Base-by-base conservation (phyloP, 2,888 invertebrate genomes). In the Nomada fabriciana region DNA sequence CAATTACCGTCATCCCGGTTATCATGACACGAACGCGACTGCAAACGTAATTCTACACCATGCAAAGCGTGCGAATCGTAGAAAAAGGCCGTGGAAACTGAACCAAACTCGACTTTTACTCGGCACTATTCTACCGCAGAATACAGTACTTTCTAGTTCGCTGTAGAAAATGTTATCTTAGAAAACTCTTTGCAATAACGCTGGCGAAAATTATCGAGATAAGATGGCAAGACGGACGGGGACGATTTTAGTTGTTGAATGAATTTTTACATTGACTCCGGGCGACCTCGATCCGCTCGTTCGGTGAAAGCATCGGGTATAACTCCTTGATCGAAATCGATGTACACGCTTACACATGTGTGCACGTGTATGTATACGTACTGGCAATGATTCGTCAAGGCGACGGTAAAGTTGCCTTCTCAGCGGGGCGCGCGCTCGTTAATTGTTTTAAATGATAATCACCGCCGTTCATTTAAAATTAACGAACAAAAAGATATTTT, bases 221-320 rank as follows among this genome's bases (percentile, higher is more conserved):
- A 9, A 36, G 36, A 36, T 36, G 9, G 36, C 36, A 5, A 0
- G 11, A 20, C 9, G 10, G 78, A 80, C 83, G 65, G 20, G 59
- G 15, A 9, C 59, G 52, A 52, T 70, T 65, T 86, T 57, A 74
- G 79, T 84, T 80, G 67, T 47, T 59, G 7, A 1, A 65, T 25
- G 42, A 52, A 72, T 80, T 80, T 73, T 79, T 70, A 60, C 75
- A 75, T 86, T 76, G 63, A 79, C 64, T 61, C 47, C n/a, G 60
- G 53, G 15, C 71, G 84, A 64, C 84, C 86, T 86, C 74, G 76
- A 76, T 85, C 61, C 86, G 70, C 69, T 50, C 73, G 81, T 81
- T 84, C 81, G 77, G 86, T 86, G 86, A 86, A 86, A 86, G 86
- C 82, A 81, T 53, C 68, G 25, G n/a, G 77, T 70, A 67, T 67